These are phyloP conservation scores for Matsumyia berberina DNA, from an alignment of 2,888 invertebrate species.

Conservation along the genomic window DNA sequence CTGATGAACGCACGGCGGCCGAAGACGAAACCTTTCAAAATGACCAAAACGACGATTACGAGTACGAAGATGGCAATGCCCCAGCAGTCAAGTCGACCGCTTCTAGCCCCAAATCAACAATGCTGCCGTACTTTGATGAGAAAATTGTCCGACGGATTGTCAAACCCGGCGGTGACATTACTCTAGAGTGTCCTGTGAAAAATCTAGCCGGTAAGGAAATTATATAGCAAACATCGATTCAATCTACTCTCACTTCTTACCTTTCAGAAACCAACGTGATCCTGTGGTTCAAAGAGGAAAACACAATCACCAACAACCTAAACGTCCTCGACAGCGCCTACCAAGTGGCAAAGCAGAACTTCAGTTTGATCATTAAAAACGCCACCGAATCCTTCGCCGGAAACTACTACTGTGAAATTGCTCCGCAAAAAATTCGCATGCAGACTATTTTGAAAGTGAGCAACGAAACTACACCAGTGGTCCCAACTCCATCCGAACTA, in stretches of 20 bases:
- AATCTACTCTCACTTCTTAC: neutral
- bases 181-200: constrained; percentile 60
- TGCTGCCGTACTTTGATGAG: constrained; percentile 56
- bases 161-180: constrained; percentile 48
- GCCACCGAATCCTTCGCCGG: constrained; percentile 60
- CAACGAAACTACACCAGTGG: constrained; percentile 34
- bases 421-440: constrained; percentile 63
- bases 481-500: constrained; percentile 27
- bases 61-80: constrained; percentile 33
- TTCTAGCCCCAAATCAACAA: constrained; percentile 56
- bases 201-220: constrained; percentile 51
- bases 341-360: constrained; percentile 46
- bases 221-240: neutral
- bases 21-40: constrained; percentile 29
- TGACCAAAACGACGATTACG: constrained; percentile 63
- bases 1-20: constrained; percentile 18
- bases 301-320: constrained; percentile 53
- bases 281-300: constrained; percentile 63
- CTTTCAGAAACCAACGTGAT: constrained; percentile 60
- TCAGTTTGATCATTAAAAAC: constrained; percentile 59
- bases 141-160: constrained; percentile 39
- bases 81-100: constrained; percentile 40
- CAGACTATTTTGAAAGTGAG: constrained; percentile 55
- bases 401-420: constrained; percentile 63
- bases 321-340: constrained; percentile 59